Conservation (phyloP, 2,888 invertebrate genomes). For the Venustoraphidia nigricollis region DNA sequence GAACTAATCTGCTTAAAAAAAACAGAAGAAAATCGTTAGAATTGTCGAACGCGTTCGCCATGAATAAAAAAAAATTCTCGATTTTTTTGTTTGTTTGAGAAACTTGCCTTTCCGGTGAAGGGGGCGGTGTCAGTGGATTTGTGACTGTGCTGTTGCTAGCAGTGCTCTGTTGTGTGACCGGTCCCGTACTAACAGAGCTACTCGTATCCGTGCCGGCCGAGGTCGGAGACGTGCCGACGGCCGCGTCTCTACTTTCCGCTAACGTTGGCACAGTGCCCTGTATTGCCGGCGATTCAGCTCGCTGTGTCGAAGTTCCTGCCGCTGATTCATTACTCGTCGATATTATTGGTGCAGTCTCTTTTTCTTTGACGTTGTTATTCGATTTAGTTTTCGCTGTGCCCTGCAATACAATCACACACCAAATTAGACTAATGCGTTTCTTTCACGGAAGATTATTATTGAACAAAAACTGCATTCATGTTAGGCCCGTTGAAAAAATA, state of each 20-base stretch:
- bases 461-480: too few relatives aligned
- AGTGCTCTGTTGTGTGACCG: neutral
- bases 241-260: conserved; percentile 8
- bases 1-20: conserved; percentile 23
- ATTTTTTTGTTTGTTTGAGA: neutral
- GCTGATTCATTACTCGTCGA: conserved; percentile 18
- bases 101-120: conserved; percentile 44
- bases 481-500: too few relatives aligned
- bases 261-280: conserved; percentile 10
- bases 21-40: conserved; percentile 4
- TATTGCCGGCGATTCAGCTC: conserved; percentile 11
- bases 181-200: neutral
- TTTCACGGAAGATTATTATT: neutral
- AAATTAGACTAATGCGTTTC: neutral
- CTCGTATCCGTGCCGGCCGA: neutral
- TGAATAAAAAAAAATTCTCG: too few relatives aligned
- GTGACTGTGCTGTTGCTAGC: conserved; percentile 25
- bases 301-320: conserved; percentile 21
- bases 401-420: neutral
- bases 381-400: conserved; percentile 47
- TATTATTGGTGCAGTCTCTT: conserved; percentile 8
- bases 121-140: conserved; percentile 33
- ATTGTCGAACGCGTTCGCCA: neutral
- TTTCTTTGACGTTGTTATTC: conserved; percentile 18
- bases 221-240: conserved; percentile 4